Base-by-base conservation (phyloP, 2,113 vertebrate genomes). In the Entosphenus tridentatus region DNA sequence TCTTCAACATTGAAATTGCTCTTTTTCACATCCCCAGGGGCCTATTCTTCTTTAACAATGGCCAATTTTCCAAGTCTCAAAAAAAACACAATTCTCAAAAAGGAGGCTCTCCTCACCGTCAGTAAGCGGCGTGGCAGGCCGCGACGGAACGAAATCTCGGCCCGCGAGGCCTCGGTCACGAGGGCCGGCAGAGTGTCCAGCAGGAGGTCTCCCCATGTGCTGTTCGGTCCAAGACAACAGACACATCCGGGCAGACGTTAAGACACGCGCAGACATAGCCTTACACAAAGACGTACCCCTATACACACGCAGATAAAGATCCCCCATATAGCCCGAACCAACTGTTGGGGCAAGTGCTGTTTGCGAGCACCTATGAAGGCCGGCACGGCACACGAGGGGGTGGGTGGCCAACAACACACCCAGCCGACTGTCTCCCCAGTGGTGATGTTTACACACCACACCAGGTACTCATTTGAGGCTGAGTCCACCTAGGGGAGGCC, bases 121-220 rank as follows among this genome's bases (percentile, higher is more conserved):
- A 92, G 76, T 58, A 86, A 76, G 21, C 78, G 79, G 69, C 78
- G 78, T 56, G 87, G 82, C 57, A 92, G 78, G 70, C 89, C 85
- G 3, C 69, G 74, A 69, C 87, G 76, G 21, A 91, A 71, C 0
- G 3, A 68, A 57, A 82, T 3, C 0, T 88, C 80, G 18, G 79
- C 82, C 71, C 81, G 83, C 67, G 86, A 81, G 3, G 76, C 58
- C n/a, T 85, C 84, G 72, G 80, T 82, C 69, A 95, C 77, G 8
- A 89, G 75, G 67, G 82, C 80, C 4, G 88, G 84, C 71, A 93
- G 74, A 58, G 79, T 57, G 71, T 93, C 89, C 75, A 89, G 69
- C 70, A 95, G 77, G 71, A 86, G 80, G 74, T 92, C 87, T 72
- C 80, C 85, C 89, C 87, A 91, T 1, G 86, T 87, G 77, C 87